Conservation (phyloP, 2,797 vertebrate species). For the Australoheros facetus region DNA sequence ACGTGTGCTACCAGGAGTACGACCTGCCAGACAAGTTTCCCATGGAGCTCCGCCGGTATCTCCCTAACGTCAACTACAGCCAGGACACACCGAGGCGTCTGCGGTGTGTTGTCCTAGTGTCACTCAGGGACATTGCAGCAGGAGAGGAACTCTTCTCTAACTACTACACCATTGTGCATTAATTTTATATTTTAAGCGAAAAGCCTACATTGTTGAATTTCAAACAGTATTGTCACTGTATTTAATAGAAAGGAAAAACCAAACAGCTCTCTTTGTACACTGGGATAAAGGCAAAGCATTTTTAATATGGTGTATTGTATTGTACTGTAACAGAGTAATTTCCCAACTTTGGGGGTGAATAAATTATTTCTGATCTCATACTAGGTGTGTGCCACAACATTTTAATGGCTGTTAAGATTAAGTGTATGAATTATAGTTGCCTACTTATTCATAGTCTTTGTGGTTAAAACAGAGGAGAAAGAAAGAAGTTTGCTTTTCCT, state of each 20-base stretch:
- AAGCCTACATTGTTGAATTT: not conserved
- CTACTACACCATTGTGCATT: constrained; percentile 92
- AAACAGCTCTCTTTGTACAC: not conserved
- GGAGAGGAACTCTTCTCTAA: constrained; percentile 96
- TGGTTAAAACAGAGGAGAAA: not conserved
- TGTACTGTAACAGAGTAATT: not conserved
- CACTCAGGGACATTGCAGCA: constrained; percentile 85
- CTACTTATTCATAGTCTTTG: not conserved
- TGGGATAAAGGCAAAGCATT: not conserved
- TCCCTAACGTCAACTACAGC: constrained; percentile 91
- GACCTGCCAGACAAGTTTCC: constrained; percentile 88
- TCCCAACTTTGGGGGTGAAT: not conserved
- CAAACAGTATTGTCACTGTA: not conserved
- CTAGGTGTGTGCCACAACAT: not conserved
- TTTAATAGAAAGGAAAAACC: not conserved
- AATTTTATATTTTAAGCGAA: not conserved
- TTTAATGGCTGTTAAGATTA: not conserved
- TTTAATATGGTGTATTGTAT: not conserved
- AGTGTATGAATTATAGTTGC: not conserved
- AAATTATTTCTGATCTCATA: not conserved
- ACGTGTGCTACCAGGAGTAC: constrained; percentile 95
- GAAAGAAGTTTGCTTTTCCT: not conserved
- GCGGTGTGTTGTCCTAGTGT: constrained; percentile 89
- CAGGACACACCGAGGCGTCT: constrained; percentile 77
- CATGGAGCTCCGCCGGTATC: constrained; percentile 87